Percentiles rank a stretch among this genome's conserved stretches.
These are phyloP conservation scores for Drosophila nebulosa DNA, from an alignment of 1,140 invertebrate species.

Conservation along the genomic window DNA sequence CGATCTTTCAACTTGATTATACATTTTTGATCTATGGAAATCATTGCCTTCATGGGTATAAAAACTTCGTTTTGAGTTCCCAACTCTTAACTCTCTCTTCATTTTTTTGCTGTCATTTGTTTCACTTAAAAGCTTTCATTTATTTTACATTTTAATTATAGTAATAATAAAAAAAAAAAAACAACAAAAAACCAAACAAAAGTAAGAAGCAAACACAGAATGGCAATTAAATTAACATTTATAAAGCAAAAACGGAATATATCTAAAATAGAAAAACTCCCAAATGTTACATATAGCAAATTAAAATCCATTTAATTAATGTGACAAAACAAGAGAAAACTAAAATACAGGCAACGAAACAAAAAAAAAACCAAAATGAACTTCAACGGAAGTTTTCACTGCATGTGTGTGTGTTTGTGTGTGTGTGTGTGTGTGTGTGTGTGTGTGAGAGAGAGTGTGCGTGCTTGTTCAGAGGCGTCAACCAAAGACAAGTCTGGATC, in stretches of 20 bases:
- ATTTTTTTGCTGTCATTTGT: neutral
- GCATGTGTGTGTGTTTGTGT: neutral
- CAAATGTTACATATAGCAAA: constrained; percentile 17
- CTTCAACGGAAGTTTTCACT: neutral
- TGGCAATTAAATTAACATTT: constrained; percentile 70
- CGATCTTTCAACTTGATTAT: too few relatives aligned
- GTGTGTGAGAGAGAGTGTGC: neutral
- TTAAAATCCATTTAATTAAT: constrained; percentile 63
- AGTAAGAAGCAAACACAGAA: constrained; percentile 28
- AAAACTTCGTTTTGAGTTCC: neutral
- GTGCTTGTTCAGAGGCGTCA: too few relatives aligned
- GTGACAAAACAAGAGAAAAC: constrained; percentile 20
- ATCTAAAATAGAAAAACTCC: neutral
- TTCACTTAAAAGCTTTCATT: constrained; percentile 19
- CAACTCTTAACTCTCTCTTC: too few relatives aligned
- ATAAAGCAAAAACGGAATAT: constrained; percentile 1
- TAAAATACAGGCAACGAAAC: neutral
- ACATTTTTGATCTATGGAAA: too few relatives aligned
- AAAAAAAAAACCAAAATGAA: neutral
- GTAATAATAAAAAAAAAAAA: neutral
- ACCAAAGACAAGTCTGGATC: too few relatives aligned
- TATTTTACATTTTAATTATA: neutral
- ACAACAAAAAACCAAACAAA: constrained; percentile 26
- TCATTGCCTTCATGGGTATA: neutral
- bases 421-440: neutral